A percentile compares a stretch with the other conserved stretches of the same genome.
phyloP scores from a whole-genome alignment of 2,888 invertebrate genomes.

The Apantesis nais region DNA sequence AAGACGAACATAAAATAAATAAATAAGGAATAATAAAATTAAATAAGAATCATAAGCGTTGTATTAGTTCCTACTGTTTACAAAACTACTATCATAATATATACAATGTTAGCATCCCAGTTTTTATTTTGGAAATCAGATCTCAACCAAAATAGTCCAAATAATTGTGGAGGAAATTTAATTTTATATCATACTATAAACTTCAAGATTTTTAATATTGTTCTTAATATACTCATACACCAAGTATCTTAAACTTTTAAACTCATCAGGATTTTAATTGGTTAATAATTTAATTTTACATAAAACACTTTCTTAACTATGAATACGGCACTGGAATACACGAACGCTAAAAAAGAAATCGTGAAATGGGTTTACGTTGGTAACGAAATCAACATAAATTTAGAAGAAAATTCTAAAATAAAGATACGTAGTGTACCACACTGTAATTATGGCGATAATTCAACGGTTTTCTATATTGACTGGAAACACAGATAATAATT shows the following conservation, averaged over 20 bases:
- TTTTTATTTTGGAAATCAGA: neutral
- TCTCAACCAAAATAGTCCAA: neutral
- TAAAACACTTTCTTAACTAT: constrained; percentile 52
- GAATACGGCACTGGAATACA: constrained; percentile 63
- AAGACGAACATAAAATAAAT: too few species aligned
- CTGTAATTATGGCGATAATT: constrained; percentile 42
- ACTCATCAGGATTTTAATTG: neutral
- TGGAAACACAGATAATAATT: constrained; percentile 1
- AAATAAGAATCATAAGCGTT: too few species aligned
- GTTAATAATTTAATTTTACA: neutral
- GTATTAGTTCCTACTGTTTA: too few species aligned
- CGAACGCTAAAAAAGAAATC: constrained; percentile 81
- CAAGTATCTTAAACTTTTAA: neutral
- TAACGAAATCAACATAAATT: constrained; percentile 83
- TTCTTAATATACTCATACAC: neutral
- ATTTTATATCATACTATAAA: too few species aligned
- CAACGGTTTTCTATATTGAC: constrained; percentile 18
- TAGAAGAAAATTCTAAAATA: constrained; percentile 64
- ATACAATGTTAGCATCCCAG: too few species aligned
- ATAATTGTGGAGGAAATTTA: neutral
- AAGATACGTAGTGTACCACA: constrained; percentile 43
- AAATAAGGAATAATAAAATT: too few species aligned
- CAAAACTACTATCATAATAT: too few species aligned
- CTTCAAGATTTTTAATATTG: too few species aligned
- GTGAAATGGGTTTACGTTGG: constrained; percentile 81